Base-by-base conservation (phyloP, 1,140 invertebrate species). In the Idris sp. region DNA sequence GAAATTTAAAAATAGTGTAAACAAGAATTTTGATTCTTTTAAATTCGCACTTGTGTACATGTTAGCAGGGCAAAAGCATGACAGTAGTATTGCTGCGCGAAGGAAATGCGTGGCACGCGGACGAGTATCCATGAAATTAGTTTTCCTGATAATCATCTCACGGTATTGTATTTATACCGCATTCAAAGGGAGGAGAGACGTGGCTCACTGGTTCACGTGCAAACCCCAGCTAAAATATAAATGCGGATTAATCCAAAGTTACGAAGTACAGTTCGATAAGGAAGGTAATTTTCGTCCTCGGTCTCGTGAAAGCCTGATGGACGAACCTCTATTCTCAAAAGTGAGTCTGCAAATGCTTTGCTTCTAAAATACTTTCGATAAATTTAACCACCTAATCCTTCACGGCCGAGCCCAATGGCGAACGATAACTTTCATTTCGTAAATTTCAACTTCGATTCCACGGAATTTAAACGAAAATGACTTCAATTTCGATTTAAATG, bases 61-160 rank as follows among this genome's bases (percentile, higher is more conserved):
- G 18, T 33, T 41, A 26, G 18, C 43, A 51, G 41, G n/a, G n/a
- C n/a, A n/a, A n/a, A n/a, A n/a, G n/a, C n/a, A n/a, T 53, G 46
- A 53, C 48, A 69, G 58, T 46, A 51, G 51, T 36, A 46, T 26
- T 26, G 40, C 5, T 68, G 56, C 65, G 79, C 68, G 68, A 74
- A 75, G 48, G 61, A 58, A 46, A 74, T 76, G 58, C 48, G 53
- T 28, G 36, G 78, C 73, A 81, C 81, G 80, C 79, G 76, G 76
- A 75, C 67, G 65, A 74, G 77, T 78, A 72, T 80, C 79, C 83
- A 80, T 81, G 82, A 87, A 88, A 88, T 87, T 88, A 87, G 86
- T 88, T 88, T 88, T 86, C 81, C 82, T 84, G 85, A 88, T 87
- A 88, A 88, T 86, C 84, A 88, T 88, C 86, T 81, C 78, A 80